These are phyloP conservation scores for Capra hircus DNA, from an alignment of 2,113 vertebrate species.

Conservation along the genomic window DNA sequence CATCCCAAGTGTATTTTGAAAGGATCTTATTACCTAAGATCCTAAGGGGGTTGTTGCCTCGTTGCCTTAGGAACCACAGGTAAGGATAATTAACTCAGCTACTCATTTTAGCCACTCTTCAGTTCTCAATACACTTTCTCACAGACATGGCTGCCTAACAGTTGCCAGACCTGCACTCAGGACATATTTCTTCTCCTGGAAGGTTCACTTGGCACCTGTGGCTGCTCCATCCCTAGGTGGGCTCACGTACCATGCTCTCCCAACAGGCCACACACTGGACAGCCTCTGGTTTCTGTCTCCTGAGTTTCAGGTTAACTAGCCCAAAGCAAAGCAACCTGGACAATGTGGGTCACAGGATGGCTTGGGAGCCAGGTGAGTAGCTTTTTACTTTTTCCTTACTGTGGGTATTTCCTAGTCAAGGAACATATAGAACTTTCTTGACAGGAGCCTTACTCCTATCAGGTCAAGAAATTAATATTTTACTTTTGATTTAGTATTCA, in stretches of 20 bases:
- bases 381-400: not conserved
- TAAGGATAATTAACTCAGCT: constrained; percentile 42
- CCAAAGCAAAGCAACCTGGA: not conserved
- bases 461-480: constrained; percentile 1
- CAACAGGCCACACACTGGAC: not conserved
- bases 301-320: not conserved
- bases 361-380: constrained; percentile 41
- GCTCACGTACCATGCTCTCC: not conserved
- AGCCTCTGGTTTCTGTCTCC: not conserved
- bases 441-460: not conserved
- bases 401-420: not conserved
- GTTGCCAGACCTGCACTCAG: not conserved
- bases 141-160: not conserved
- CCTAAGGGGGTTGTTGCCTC: constrained; percentile 49
- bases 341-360: not conserved
- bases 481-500: not conserved
- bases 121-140: not conserved
- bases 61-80: constrained; percentile 53
- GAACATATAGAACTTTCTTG: not conserved
- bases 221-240: not conserved
- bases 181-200: not conserved
- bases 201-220: not conserved
- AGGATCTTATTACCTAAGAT: constrained; percentile 49
- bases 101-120: not conserved
- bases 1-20: constrained; percentile 37